phyloP scores from a whole-genome alignment of 2,113 vertebrate species.

The Ptilorrhoa leucosticta region DNA sequence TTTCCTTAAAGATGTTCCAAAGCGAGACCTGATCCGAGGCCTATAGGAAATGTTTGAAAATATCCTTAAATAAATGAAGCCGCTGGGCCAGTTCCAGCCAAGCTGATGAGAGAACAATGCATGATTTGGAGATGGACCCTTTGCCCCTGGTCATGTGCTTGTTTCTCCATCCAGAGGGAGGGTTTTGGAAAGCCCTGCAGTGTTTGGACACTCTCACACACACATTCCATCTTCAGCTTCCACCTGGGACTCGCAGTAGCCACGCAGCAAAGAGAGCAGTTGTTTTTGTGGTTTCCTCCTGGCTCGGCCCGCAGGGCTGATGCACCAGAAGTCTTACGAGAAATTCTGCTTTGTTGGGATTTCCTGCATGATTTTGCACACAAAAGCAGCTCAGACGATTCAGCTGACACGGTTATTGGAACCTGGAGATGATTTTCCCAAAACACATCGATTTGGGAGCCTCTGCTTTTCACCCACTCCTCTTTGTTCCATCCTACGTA shows the following conservation, averaged over 20 bases:
- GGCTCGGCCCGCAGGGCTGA: background rate
- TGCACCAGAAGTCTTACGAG: constrained; percentile 51
- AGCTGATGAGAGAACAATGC: constrained; percentile 28
- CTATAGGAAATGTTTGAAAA: background rate
- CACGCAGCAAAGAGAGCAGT: background rate
- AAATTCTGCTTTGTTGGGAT: constrained; percentile 53
- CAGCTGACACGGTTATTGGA: constrained; percentile 55
- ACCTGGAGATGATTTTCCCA: constrained; percentile 21
- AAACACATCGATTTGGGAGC: constrained; percentile 19
- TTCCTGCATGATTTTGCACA: constrained; percentile 41
- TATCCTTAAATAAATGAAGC: background rate
- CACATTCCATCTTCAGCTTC: background rate
- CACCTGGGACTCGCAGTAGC: constrained; percentile 47
- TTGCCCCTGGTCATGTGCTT: background rate
- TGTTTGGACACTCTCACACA: background rate
- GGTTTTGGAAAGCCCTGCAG: background rate
- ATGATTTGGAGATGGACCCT: background rate
- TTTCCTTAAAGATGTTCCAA: constrained; percentile 24
- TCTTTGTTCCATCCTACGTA: constrained; percentile 16
- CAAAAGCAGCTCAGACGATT: background rate
- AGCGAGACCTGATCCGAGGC: background rate
- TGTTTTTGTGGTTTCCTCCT: constrained; percentile 57
- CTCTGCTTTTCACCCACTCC: constrained; percentile 49
- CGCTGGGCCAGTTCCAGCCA: background rate
- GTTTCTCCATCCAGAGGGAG: background rate